These are phyloP conservation scores for Tapera naevia DNA, from an alignment of 2,797 vertebrate species.

Conservation along the genomic window DNA sequence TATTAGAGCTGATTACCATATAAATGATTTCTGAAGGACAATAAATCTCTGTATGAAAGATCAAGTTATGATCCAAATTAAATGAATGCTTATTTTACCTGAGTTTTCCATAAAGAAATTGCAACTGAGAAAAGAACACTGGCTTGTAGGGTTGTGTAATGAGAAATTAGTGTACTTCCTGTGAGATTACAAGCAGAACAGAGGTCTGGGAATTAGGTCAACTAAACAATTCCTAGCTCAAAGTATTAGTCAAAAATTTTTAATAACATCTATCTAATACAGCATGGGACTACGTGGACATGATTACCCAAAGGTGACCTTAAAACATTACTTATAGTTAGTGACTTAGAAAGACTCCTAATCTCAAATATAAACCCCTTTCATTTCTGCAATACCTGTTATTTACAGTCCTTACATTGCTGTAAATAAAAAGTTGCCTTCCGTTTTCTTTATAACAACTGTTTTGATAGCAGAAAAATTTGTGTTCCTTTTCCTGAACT, in stretches of 20 bases:
- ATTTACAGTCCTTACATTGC: not conserved
- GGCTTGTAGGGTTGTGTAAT: not conserved
- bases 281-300: not conserved
- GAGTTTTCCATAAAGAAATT: not conserved
- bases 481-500: not conserved
- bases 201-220: not conserved
- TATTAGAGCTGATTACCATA: not conserved
- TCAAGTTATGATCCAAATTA: not conserved
- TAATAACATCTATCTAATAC: not conserved
- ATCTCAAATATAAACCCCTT: not conserved
- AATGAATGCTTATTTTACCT: not conserved
- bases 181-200: not conserved
- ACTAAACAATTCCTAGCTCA: not conserved
- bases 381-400: not conserved
- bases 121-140: not conserved
- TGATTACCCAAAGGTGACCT: not conserved
- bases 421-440: not conserved
- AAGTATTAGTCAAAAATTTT: not conserved
- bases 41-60: not conserved
- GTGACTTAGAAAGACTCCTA: not conserved
- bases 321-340: not conserved
- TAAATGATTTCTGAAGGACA: not conserved
- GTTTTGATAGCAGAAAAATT: not conserved
- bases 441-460: not conserved
- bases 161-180: not conserved